Conservation (phyloP, 2,113 vertebrate genomes). For the Mesembrinibis cayennensis region DNA sequence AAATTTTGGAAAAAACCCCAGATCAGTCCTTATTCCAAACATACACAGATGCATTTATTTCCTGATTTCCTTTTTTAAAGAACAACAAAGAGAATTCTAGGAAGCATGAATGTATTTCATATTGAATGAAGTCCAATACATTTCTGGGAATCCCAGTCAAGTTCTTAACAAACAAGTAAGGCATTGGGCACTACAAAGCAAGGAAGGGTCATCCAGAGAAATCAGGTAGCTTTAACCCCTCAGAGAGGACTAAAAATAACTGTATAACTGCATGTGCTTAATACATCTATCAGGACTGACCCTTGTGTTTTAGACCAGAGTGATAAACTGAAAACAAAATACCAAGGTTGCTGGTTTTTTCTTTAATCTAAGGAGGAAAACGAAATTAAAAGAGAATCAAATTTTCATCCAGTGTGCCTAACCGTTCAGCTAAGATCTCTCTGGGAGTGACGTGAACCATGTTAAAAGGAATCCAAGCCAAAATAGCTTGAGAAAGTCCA, state of each 20-base stretch:
- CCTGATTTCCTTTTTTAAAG: neutral
- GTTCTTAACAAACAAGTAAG: neutral
- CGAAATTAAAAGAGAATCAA: neutral
- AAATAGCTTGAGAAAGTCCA: slow-evolving; percentile 14
- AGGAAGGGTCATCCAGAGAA: slow-evolving; percentile 1
- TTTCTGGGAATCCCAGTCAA: slow-evolving; percentile 26
- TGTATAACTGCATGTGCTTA: neutral
- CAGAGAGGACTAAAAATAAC: neutral
- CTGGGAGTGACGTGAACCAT: slow-evolving; percentile 12
- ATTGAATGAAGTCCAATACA: slow-evolving; percentile 12
- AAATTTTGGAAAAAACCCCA: neutral
- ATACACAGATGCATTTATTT: slow-evolving; percentile 34
- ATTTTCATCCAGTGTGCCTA: neutral
- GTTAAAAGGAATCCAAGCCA: neutral
- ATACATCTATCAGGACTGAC: neutral
- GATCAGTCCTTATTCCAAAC: slow-evolving; percentile 9
- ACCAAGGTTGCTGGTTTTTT: neutral
- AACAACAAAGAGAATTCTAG: slow-evolving; percentile 51
- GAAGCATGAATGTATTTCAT: slow-evolving; percentile 32
- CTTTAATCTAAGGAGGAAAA: neutral
- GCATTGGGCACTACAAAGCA: neutral
- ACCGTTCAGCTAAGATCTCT: neutral
- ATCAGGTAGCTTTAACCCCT: neutral
- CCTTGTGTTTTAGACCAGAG: neutral
- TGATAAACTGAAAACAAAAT: neutral